A percentile compares a stretch with the other conserved stretches of the same genome.
Evolutionary conservation across 2,113 vertebrate species (phyloP).

Genomic region (Apistogramma diplotaenia): DNA sequence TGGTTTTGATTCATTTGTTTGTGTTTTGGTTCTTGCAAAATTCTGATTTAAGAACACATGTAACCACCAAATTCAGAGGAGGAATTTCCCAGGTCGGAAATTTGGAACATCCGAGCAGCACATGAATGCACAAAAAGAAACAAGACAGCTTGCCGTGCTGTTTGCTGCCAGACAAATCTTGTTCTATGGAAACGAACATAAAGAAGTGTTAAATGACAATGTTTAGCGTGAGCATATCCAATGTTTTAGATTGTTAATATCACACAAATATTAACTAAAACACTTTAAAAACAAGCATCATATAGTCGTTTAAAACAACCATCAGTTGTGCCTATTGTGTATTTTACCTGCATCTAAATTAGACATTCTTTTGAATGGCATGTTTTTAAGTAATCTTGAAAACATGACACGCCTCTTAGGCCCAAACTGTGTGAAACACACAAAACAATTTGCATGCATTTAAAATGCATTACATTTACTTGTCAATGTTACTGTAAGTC

Average conservation of each 20-base stretch:
- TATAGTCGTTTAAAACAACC: not conserved
- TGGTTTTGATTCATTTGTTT: not conserved
- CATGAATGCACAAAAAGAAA: not conserved
- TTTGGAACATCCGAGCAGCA: not conserved
- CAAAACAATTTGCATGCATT: not conserved
- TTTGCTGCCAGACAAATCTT: not conserved
- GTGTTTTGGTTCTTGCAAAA: not conserved
- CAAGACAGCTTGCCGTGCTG: not conserved
- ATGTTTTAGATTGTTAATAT: not conserved
- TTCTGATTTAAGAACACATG: not conserved
- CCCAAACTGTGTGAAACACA: not conserved
- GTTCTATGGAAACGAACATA: not conserved
- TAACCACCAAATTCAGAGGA: not conserved
- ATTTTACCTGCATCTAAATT: not conserved
- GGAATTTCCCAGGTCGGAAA: not conserved
- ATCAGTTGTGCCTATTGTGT: not conserved
- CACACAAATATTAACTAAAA: not conserved
- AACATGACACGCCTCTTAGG: not conserved
- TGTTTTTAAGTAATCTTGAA: not conserved
- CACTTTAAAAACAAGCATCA: not conserved
- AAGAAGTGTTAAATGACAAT: not conserved
- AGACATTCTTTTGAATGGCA: not conserved
- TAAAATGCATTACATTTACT: not conserved
- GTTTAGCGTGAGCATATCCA: not conserved
- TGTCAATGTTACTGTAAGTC: not conserved